These are phyloP conservation scores for Octomys mimax DNA, from an alignment of 2,797 vertebrate species.

Conservation along the genomic window DNA sequence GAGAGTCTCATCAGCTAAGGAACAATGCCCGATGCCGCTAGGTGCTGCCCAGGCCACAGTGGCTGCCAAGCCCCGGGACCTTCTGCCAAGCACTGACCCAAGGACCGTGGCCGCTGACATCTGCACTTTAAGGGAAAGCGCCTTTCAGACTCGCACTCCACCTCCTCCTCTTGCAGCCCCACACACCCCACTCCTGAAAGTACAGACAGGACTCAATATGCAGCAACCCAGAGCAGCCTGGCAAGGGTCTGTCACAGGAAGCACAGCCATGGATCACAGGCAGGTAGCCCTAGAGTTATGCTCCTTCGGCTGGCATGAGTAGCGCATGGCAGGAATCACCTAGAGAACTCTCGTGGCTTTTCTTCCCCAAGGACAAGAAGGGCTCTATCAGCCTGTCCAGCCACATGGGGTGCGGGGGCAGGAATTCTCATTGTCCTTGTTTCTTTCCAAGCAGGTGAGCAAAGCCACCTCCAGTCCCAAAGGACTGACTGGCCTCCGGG, in stretches of 20 bases:
- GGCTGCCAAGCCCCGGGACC: fast-evolving
- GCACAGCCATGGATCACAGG: background rate
- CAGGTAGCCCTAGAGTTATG: background rate
- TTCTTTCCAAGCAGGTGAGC: background rate
- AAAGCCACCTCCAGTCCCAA: background rate
- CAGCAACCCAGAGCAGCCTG: background rate
- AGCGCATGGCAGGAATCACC: background rate
- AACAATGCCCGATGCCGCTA: fast-evolving
- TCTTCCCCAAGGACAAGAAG: background rate
- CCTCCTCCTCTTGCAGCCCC: background rate
- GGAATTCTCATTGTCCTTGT: background rate
- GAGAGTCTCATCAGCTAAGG: too few relatives aligned
- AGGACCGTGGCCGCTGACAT: fast-evolving
- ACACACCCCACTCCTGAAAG: background rate
- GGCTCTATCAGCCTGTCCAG: background rate
- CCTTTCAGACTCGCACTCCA: fast-evolving
- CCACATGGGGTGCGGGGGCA: background rate
- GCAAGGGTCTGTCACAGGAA: background rate
- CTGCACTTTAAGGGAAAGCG: too few relatives aligned
- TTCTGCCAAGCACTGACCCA: background rate
- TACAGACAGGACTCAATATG: too few relatives aligned
- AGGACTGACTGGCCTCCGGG: background rate
- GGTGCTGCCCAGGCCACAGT: fast-evolving
- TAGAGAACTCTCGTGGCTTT: fast-evolving
- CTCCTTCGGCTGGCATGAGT: background rate